These are phyloP conservation scores for Drosophila limbata DNA, from an alignment of 2,888 invertebrate species.

Conservation along the genomic window DNA sequence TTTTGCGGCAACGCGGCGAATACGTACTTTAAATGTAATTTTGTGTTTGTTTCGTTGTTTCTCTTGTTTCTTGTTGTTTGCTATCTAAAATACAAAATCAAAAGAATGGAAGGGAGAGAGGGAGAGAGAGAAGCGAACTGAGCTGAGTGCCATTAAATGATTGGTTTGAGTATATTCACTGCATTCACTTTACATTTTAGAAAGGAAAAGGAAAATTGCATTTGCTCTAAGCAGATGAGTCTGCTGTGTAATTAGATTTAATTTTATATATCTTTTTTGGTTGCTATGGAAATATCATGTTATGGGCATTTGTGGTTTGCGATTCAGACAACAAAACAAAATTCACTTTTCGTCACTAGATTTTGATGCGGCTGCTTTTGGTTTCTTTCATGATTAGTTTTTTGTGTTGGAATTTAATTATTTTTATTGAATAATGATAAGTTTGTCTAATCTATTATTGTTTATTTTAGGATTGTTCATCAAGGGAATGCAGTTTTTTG, in stretches of 20 bases:
- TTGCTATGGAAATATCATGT: background rate
- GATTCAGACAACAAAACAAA: constrained; percentile 46
- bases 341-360: constrained; percentile 58
- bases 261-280: too few relatives aligned
- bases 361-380: background rate
- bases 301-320: constrained; percentile 43
- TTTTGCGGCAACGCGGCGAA: constrained; percentile 59
- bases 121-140: constrained; percentile 41
- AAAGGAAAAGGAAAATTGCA: constrained; percentile 62
- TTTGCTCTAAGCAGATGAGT: constrained; percentile 24
- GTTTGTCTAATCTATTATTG: background rate
- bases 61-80: too few relatives aligned
- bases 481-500: too few relatives aligned
- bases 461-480: background rate
- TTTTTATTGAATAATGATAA: constrained; percentile 8
- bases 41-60: constrained; percentile 35
- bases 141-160: constrained; percentile 48
- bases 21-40: constrained; percentile 78
- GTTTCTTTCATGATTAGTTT: background rate
- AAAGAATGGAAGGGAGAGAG: constrained; percentile 37
- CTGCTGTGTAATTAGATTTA: constrained; percentile 59
- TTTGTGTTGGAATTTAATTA: constrained; percentile 27
- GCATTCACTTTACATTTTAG: constrained; percentile 58
- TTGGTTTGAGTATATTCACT: constrained; percentile 24
- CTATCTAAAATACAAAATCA: constrained; percentile 60